Evolutionary conservation across 2,113 vertebrate genomes (phyloP).

Genomic region (Lepus timidus): DNA sequence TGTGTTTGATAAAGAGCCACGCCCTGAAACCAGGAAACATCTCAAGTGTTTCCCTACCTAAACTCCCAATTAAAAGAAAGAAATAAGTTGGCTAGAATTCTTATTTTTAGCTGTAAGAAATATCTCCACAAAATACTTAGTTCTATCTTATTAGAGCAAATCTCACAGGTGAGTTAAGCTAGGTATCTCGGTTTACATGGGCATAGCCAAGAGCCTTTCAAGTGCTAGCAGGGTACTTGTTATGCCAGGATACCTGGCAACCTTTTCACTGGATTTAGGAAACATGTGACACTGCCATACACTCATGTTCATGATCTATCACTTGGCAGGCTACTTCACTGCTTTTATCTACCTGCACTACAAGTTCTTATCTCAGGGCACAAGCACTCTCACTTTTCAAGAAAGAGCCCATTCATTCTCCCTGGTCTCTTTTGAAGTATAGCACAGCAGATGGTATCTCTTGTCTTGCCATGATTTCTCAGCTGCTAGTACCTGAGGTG

Average conservation of each 20-base stretch:
- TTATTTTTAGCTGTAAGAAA: not conserved
- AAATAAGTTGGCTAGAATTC: not conserved
- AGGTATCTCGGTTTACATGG: not conserved
- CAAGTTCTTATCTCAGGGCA: not conserved
- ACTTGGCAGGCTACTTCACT: conserved; percentile 1
- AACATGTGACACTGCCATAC: not conserved
- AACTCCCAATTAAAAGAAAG: not conserved
- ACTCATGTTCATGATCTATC: not conserved
- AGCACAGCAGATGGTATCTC: not conserved
- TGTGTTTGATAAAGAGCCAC: not conserved
- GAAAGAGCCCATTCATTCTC: not conserved
- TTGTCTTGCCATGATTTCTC: fast-evolving
- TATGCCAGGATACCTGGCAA: not conserved
- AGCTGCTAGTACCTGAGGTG: not conserved
- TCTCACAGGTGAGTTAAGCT: not conserved
- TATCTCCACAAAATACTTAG: not conserved
- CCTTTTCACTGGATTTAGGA: not conserved
- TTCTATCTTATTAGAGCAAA: not conserved
- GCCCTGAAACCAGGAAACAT: not conserved
- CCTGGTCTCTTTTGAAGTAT: not conserved
- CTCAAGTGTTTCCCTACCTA: not conserved
- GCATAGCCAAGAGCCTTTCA: not conserved
- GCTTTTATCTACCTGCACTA: not conserved
- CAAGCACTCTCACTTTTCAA: not conserved
- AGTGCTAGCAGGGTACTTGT: not conserved